Conservation (phyloP, 2,113 vertebrate species). For the Meleagris gallopavo region DNA sequence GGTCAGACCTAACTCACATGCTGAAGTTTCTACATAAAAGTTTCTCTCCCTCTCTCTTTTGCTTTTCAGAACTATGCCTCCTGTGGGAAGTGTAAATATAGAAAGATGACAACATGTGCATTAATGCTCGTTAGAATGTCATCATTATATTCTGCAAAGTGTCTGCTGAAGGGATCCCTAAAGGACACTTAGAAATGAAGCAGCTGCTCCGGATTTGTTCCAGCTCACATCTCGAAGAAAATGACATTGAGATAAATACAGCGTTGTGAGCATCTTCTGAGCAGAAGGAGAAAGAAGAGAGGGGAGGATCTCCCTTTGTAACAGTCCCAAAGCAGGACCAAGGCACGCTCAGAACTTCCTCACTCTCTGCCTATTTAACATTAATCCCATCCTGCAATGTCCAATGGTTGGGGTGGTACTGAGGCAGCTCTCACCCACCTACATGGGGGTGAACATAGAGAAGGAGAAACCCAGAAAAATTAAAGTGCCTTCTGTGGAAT, state of each 20-base stretch:
- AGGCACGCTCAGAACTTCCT: neutral
- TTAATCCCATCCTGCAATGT: rapidly evolving
- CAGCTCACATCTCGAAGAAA: conserved; percentile 82
- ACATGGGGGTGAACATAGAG: neutral
- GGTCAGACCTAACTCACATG: rapidly evolving
- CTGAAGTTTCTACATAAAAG: conserved; percentile 13
- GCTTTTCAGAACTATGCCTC: conserved; percentile 79
- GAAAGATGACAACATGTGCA: conserved; percentile 85
- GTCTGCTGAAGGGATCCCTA: conserved; percentile 83
- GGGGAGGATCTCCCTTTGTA: neutral
- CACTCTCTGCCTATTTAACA: rapidly evolving
- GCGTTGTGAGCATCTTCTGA: neutral
- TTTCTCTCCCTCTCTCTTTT: conserved; percentile 46
- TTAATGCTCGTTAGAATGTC: conserved; percentile 87
- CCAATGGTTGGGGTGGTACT: rapidly evolving
- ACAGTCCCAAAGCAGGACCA: rapidly evolving
- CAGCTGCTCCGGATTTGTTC: conserved; percentile 87
- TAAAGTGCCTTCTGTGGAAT: neutral
- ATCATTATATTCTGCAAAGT: conserved; percentile 85
- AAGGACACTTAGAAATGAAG: conserved; percentile 86
- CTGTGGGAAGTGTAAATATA: conserved; percentile 86
- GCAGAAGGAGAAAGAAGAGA: neutral
- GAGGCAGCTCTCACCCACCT: rapidly evolving
- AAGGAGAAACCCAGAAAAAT: neutral
- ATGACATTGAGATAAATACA: conserved; percentile 82